Evolutionary conservation across 2,113 vertebrate genomes (phyloP).

Genomic region (Caracal caracal): DNA sequence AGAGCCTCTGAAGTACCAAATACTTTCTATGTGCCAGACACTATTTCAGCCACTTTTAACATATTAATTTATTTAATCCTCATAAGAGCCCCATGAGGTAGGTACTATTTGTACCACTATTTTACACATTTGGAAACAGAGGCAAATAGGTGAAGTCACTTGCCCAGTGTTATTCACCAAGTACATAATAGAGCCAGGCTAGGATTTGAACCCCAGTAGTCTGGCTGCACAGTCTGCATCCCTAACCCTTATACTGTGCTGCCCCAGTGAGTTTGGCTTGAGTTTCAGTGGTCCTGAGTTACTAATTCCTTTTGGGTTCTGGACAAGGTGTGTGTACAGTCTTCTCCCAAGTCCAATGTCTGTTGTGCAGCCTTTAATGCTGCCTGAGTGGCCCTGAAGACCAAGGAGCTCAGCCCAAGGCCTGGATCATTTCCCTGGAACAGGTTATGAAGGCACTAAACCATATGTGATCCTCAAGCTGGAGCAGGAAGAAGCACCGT

Average conservation of each 20-base stretch:
- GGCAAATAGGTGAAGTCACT: neutral
- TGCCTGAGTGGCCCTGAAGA: neutral
- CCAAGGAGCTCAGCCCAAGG: slow-evolving; percentile 6
- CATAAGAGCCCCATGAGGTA: neutral
- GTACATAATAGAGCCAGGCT: neutral
- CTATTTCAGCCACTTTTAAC: neutral
- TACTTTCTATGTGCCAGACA: neutral
- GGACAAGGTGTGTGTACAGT: neutral
- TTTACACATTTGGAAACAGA: neutral
- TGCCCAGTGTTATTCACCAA: neutral
- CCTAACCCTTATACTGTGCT: neutral
- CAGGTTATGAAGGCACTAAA: slow-evolving; percentile 68
- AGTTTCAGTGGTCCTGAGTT: neutral
- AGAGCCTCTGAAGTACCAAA: neutral
- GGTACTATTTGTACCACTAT: neutral
- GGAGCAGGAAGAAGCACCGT: slow-evolving; percentile 64
- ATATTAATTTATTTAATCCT: neutral
- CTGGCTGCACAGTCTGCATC: neutral
- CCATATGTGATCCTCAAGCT: slow-evolving; percentile 69
- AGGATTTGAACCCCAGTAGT: neutral
- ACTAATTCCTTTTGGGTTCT: neutral
- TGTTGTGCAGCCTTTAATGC: neutral
- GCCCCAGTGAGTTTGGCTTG: neutral
- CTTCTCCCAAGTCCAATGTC: neutral
- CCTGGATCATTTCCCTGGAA: slow-evolving; percentile 38